Conservation (phyloP, 2,113 vertebrate species). For the Xiphophorus hellerii region DNA sequence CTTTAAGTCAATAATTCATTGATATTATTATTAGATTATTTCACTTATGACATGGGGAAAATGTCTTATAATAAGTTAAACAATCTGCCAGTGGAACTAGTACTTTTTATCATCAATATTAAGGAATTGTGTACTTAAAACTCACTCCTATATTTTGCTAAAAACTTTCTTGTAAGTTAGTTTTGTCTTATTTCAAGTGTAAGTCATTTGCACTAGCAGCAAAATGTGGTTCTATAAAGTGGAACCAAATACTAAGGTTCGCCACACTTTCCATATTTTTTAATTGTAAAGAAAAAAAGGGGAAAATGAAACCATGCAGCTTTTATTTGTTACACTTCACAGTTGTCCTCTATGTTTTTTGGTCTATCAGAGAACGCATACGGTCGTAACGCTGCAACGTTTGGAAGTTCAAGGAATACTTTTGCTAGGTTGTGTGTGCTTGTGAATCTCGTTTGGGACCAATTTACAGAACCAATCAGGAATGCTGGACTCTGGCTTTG, state of each 20-base stretch:
- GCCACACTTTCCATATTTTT: neutral
- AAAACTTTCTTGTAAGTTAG: no score
- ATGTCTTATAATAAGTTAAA: no score
- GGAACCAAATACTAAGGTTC: neutral
- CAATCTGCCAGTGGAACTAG: no score
- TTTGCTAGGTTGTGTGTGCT: neutral
- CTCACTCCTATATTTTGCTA: no score
- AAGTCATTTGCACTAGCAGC: no score
- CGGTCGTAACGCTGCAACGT: neutral
- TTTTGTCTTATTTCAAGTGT: no score
- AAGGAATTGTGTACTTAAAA: no score
- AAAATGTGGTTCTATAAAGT: neutral
- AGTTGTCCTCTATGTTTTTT: neutral
- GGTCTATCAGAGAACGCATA: neutral
- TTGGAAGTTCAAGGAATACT: neutral
- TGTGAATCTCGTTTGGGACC: neutral
- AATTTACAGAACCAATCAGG: conserved; percentile 37
- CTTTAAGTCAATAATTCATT: no score
- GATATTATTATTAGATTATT: no score
- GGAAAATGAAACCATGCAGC: neutral
- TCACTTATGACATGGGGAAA: no score
- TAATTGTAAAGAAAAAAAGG: neutral
- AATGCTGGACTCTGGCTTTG: conserved; percentile 79
- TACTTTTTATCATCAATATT: no score
- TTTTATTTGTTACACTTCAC: neutral